These are phyloP conservation scores for Lampropteryx suffumata DNA, from an alignment of 2,888 invertebrate genomes.

Conservation along the genomic window DNA sequence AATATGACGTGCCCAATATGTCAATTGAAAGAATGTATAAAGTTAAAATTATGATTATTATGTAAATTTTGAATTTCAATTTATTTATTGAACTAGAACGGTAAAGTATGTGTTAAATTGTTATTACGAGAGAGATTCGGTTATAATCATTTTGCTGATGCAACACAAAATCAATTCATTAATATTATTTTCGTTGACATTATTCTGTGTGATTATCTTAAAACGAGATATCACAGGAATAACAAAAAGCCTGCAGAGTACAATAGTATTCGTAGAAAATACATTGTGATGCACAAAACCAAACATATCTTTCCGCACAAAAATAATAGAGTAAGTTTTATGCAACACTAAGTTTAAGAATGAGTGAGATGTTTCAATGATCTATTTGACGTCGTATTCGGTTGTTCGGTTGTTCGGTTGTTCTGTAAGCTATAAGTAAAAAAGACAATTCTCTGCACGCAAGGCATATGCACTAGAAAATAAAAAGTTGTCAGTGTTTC, in stretches of 20 bases:
- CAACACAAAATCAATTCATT: constrained; percentile 21
- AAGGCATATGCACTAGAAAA: no score
- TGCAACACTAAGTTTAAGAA: not conserved
- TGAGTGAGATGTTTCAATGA: not conserved
- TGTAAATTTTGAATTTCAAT: no score
- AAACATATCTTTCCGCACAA: constrained; percentile 48
- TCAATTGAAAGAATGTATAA: constrained; percentile 79
- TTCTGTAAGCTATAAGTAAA: no score
- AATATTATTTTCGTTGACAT: constrained; percentile 14
- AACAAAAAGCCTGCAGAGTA: constrained; percentile 65
- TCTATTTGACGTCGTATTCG: not conserved
- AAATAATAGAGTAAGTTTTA: constrained; percentile 10
- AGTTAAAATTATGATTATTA: constrained; percentile 58
- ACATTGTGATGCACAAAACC: constrained; percentile 40
- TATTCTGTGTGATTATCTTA: not conserved
- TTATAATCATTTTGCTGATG: constrained; percentile 24
- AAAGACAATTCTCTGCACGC: no score
- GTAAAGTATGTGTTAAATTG: constrained; percentile 33
- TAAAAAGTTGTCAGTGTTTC: no score
- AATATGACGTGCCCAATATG: constrained; percentile 76
- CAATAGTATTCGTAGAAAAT: constrained; percentile 61
- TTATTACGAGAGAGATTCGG: constrained; percentile 41
- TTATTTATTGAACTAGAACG: no score
- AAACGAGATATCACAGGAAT: constrained; percentile 33
- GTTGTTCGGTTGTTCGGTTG: not conserved